These are phyloP conservation scores for Aphelenchoides bicaudatus DNA, from an alignment of 2,888 invertebrate species.

Conservation along the genomic window DNA sequence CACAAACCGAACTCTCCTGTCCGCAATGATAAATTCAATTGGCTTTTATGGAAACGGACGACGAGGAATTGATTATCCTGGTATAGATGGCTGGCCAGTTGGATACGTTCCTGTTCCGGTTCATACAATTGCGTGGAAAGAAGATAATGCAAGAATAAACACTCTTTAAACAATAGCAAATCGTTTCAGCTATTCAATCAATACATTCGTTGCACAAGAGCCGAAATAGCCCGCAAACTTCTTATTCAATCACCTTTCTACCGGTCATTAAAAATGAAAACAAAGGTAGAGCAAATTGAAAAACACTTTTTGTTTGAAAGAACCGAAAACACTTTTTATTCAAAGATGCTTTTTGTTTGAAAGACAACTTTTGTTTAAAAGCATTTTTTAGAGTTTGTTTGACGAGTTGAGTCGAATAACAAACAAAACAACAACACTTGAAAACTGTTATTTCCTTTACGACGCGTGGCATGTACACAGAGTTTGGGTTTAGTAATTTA, in stretches of 20 bases:
- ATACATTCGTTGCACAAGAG: background rate
- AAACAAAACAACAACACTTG: background rate
- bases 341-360: background rate
- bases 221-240: constrained; percentile 6
- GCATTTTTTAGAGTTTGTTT: constrained; percentile 1
- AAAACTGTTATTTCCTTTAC: constrained; percentile 5
- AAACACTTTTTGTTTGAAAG: constrained; percentile 2
- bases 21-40: background rate
- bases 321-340: background rate
- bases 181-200: constrained; percentile 3
- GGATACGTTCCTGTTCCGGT: constrained; percentile 13
- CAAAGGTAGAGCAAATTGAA: background rate
- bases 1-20: constrained; percentile 9
- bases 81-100: background rate
- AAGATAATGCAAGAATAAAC: background rate
- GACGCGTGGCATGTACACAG: constrained; percentile 4
- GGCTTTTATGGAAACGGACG: constrained; percentile 5
- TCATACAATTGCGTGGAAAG: background rate
- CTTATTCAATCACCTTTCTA: background rate
- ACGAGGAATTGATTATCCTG: constrained; percentile 13
- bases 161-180: background rate
- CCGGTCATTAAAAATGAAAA: constrained; percentile 1
- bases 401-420: background rate
- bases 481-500: background rate
- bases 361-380: background rate